phyloP scores from a whole-genome alignment of 2,888 invertebrate genomes.

The Aphodius sticticus region DNA sequence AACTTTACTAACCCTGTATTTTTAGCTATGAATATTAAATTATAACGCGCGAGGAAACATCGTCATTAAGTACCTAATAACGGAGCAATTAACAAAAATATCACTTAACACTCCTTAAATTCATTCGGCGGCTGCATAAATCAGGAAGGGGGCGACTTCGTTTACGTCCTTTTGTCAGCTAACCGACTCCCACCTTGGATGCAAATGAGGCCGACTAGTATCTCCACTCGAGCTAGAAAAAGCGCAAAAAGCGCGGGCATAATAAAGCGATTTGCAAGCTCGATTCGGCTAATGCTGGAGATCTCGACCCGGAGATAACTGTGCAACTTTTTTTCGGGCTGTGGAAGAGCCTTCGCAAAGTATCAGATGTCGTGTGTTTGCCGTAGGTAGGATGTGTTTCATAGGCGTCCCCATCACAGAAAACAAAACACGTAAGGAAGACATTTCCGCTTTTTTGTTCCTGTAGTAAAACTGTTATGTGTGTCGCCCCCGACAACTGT shows the following conservation, averaged over 20 bases:
- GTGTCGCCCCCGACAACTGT: neutral
- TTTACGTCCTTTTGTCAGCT: neutral
- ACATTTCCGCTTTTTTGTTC: neutral
- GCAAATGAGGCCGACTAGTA: neutral
- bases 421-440: neutral
- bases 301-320: slow-evolving; percentile 4
- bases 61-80: neutral
- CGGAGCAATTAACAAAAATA: neutral
- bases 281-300: slow-evolving; percentile 23
- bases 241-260: slow-evolving; percentile 19
- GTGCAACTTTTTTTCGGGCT: neutral
- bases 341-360: neutral
- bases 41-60: neutral
- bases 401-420: neutral
- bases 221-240: slow-evolving; percentile 4
- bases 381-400: neutral
- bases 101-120: neutral
- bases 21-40: neutral
- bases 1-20: neutral
- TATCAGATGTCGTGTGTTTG: neutral
- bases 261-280: slow-evolving; percentile 26
- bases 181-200: slow-evolving; percentile 4
- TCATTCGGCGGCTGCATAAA: neutral
- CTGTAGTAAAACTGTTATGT: neutral
- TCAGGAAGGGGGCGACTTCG: neutral